These are phyloP conservation scores for Micromys minutus DNA, from an alignment of 2,113 vertebrate genomes.

Conservation along the genomic window DNA sequence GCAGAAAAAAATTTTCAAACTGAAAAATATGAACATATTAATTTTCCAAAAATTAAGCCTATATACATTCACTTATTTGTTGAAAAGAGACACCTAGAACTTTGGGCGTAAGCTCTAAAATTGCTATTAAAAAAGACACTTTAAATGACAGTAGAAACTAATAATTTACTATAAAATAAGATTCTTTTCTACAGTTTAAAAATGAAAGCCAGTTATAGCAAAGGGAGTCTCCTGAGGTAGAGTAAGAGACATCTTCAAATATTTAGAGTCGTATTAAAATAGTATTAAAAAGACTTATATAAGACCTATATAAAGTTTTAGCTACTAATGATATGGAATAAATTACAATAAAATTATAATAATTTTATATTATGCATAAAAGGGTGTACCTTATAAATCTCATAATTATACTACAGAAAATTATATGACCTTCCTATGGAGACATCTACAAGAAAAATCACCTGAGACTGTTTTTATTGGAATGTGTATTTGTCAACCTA, in stretches of 20 bases:
- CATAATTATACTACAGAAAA: constrained; percentile 22
- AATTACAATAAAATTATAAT: background rate
- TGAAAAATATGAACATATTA: constrained; percentile 23
- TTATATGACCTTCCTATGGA: background rate
- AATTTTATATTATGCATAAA: background rate
- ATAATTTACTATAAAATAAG: constrained; percentile 22
- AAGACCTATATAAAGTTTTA: constrained; percentile 30
- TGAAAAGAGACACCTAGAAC: constrained; percentile 15
- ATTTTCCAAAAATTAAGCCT: background rate
- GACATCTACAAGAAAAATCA: background rate
- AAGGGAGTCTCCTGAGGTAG: background rate
- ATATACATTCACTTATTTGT: constrained; percentile 13
- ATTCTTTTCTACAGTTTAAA: background rate
- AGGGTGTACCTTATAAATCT: background rate
- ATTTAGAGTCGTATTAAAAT: constrained; percentile 26
- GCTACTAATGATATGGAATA: background rate
- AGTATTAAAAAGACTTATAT: constrained; percentile 29
- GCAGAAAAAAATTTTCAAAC: background rate
- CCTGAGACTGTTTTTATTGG: background rate
- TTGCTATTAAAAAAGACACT: background rate
- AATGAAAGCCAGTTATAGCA: background rate
- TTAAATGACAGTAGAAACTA: background rate
- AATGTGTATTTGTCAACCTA: constrained; percentile 33
- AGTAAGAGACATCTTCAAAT: background rate
- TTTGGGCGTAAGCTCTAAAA: background rate